Percentiles rank a stretch among this genome's conserved stretches.
These are phyloP conservation scores for Urocynchramus pylzowi DNA, from an alignment of 2,113 vertebrate genomes.

Conservation along the genomic window DNA sequence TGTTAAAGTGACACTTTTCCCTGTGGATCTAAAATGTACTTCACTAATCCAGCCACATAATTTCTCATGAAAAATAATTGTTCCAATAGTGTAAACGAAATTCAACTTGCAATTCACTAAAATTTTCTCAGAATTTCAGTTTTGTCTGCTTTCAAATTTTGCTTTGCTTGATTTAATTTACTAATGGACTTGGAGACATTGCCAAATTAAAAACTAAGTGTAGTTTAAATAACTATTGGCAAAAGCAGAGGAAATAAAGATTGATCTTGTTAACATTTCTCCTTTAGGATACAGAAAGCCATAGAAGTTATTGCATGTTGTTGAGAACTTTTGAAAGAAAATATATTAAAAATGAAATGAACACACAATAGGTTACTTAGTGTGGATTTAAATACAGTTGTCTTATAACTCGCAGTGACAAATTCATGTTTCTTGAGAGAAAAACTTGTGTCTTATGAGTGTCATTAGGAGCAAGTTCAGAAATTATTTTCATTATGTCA, in stretches of 20 bases:
- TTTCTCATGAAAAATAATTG: background rate
- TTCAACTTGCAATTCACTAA: background rate
- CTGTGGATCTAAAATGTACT: background rate
- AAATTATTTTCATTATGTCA: background rate
- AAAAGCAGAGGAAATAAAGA: background rate
- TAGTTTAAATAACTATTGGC: background rate
- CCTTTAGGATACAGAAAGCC: background rate
- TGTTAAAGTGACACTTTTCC: background rate
- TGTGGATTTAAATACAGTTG: background rate
- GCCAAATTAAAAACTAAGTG: background rate
- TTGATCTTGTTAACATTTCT: background rate
- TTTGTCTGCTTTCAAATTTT: background rate
- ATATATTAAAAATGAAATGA: background rate
- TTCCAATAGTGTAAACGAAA: background rate
- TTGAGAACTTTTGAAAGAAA: background rate
- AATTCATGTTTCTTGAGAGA: background rate
- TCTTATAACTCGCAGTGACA: background rate
- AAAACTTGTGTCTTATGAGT: background rate
- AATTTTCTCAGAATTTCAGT: background rate
- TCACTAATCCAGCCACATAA: background rate
- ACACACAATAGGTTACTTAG: background rate
- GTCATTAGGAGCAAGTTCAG: background rate
- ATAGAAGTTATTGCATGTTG: background rate
- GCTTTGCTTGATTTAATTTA: background rate
- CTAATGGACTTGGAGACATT: background rate